These are phyloP conservation scores for Pycnomerus fuliginosus DNA, from an alignment of 2,888 invertebrate species.

Conservation along the genomic window DNA sequence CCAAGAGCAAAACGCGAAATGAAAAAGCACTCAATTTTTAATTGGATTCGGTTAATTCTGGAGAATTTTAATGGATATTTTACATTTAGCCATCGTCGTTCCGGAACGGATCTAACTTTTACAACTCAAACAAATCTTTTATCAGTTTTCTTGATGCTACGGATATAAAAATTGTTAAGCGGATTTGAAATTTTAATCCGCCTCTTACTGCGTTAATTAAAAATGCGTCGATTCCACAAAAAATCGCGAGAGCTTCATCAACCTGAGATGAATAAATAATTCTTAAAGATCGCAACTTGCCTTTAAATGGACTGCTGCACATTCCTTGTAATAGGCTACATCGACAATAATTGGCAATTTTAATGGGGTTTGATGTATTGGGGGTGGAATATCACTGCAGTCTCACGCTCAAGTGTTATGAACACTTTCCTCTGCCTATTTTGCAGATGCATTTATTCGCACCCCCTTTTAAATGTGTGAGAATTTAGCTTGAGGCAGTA, in stretches of 20 bases:
- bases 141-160: conserved; percentile 44
- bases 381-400: no score
- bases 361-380: no score
- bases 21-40: conserved; percentile 58
- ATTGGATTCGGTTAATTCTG: conserved; percentile 56
- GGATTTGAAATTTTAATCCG: conserved; percentile 48
- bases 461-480: conserved; percentile 32
- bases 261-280: no score
- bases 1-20: conserved; percentile 45
- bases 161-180: conserved; percentile 47
- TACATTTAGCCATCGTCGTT: conserved; percentile 50
- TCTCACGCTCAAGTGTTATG: conserved; percentile 16
- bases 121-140: conserved; percentile 52
- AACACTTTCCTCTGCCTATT: conserved; percentile 16
- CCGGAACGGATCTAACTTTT: conserved; percentile 46
- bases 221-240: conserved; percentile 30
- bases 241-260: no score
- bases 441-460: conserved; percentile 37
- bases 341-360: no score
- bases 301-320: no score
- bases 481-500: conserved; percentile 34
- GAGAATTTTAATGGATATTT: conserved; percentile 55
- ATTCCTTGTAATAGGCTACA: no score
- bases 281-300: no score
- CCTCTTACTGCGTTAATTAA: conserved; percentile 45